Percentiles rank a stretch among this genome's conserved stretches.
These are phyloP conservation scores for Brachionus paranguensis DNA, from an alignment of 1,140 invertebrate species.

Conservation along the genomic window DNA sequence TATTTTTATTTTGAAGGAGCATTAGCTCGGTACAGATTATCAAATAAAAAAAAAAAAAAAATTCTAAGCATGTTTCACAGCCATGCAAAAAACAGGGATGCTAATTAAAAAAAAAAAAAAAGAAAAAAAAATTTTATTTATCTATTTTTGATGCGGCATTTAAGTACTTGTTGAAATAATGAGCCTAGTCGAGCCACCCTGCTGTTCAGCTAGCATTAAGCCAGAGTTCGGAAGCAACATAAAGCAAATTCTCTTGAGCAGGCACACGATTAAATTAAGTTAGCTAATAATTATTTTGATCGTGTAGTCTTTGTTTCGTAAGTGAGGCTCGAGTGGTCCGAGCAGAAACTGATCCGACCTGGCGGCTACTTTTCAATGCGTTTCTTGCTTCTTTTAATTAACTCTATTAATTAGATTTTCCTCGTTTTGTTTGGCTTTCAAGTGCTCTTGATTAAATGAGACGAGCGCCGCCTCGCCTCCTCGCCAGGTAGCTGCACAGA, in stretches of 20 bases:
- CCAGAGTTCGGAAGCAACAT: neutral
- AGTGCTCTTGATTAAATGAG: constrained; percentile 10
- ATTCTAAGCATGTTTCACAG: no score
- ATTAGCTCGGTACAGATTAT: no score
- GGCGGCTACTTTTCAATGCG: neutral
- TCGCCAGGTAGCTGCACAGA: neutral
- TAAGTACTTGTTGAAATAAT: neutral
- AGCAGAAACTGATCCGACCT: constrained; percentile 5
- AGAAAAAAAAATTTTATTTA: neutral
- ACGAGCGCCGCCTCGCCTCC: neutral
- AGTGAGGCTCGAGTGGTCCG: neutral
- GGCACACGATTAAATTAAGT: constrained; percentile 23
- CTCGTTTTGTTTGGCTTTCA: constrained; percentile 14
- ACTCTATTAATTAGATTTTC: constrained; percentile 35
- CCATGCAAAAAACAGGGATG: no score
- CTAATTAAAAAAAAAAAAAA: no score
- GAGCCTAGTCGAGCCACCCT: neutral
- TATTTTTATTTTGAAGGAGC: no score
- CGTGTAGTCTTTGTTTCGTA: neutral
- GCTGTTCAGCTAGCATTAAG: neutral
- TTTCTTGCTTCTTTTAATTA: constrained; percentile 10
- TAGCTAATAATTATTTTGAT: constrained; percentile 32
- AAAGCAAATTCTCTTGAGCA: neutral
- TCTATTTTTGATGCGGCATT: neutral
- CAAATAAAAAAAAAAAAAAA: no score